These are phyloP conservation scores for Pangasianodon hypophthalmus DNA, from an alignment of 2,113 vertebrate species.

Conservation along the genomic window DNA sequence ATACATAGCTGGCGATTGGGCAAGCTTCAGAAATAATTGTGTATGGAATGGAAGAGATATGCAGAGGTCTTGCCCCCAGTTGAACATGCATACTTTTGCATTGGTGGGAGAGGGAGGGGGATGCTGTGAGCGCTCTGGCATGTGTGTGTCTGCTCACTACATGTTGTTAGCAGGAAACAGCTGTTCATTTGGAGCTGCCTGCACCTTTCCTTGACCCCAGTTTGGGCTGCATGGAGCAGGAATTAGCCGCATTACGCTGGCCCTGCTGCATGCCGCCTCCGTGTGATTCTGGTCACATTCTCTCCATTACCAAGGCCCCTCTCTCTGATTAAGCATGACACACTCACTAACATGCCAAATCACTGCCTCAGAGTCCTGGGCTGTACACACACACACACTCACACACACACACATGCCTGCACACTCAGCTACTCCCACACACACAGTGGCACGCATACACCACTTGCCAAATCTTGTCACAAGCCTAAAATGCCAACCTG, in stretches of 20 bases:
- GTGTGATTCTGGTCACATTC: conserved; percentile 99
- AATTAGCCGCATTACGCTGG: conserved; percentile 97
- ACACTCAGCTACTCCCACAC: conserved; percentile 16
- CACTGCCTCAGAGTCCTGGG: conserved; percentile 88
- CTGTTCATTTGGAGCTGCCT: conserved; percentile 89
- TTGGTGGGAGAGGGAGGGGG: conserved; percentile 55
- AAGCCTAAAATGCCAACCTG: conserved; percentile 39
- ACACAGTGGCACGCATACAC: not conserved
- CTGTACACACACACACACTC: conserved; percentile 57
- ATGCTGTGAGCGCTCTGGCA: conserved; percentile 48
- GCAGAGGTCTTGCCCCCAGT: conserved; percentile 77
- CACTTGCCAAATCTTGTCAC: conserved; percentile 32
- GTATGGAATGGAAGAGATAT: conserved; percentile 68
- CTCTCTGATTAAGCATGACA: conserved; percentile 96
- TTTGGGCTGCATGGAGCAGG: conserved; percentile 85
- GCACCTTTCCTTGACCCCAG: conserved; percentile 94
- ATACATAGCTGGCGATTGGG: conserved; percentile 59
- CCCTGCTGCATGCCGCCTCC: conserved; percentile 83
- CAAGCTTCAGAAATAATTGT: conserved; percentile 62
- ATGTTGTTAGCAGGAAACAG: conserved; percentile 79
- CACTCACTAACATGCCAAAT: conserved; percentile 99
- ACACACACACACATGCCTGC: conserved; percentile 24
- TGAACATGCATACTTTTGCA: conserved; percentile 75
- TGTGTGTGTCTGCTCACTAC: conserved; percentile 71
- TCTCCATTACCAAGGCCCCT: conserved; percentile 97